Evolutionary conservation across 2,797 vertebrate genomes (phyloP).

Genomic region (Centroberyx gerrardi): DNA sequence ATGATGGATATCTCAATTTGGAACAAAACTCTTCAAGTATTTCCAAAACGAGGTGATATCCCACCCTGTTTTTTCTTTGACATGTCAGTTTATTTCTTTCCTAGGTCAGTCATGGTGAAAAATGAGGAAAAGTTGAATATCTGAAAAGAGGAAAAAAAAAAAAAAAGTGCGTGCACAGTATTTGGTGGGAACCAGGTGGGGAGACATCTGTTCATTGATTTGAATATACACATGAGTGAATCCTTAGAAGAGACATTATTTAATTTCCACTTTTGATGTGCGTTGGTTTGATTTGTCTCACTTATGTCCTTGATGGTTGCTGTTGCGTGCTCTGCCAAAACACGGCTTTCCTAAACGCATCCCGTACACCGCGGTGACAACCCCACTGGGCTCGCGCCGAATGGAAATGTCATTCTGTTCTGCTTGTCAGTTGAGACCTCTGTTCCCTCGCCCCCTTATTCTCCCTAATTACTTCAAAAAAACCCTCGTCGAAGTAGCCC

Average conservation of each 20-base stretch:
- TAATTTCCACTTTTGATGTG: conserved; percentile 45
- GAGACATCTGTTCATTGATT: conserved; percentile 67
- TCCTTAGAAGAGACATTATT: conserved; percentile 48
- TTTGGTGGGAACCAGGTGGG: conserved; percentile 60
- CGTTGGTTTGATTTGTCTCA: conserved; percentile 51
- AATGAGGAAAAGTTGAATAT: conserved; percentile 7
- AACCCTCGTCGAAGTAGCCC: conserved; percentile 48
- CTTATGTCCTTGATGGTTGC: conserved; percentile 17
- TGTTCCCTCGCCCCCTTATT: neutral
- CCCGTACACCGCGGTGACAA: neutral
- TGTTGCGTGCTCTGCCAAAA: neutral
- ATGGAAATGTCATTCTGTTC: conserved; percentile 39
- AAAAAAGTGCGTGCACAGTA: neutral
- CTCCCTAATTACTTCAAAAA: conserved; percentile 54
- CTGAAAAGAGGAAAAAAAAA: neutral
- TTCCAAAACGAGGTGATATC: neutral
- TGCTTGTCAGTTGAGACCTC: conserved; percentile 41
- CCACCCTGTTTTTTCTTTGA: neutral
- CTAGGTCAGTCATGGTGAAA: neutral
- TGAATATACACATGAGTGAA: conserved; percentile 50
- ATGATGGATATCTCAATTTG: neutral
- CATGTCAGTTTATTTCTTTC: neutral
- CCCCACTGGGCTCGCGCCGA: neutral
- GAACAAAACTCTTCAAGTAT: neutral
- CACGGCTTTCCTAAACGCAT: conserved; percentile 7